Conservation (phyloP, 2,888 invertebrate genomes). For the Amphipyra berbera region DNA sequence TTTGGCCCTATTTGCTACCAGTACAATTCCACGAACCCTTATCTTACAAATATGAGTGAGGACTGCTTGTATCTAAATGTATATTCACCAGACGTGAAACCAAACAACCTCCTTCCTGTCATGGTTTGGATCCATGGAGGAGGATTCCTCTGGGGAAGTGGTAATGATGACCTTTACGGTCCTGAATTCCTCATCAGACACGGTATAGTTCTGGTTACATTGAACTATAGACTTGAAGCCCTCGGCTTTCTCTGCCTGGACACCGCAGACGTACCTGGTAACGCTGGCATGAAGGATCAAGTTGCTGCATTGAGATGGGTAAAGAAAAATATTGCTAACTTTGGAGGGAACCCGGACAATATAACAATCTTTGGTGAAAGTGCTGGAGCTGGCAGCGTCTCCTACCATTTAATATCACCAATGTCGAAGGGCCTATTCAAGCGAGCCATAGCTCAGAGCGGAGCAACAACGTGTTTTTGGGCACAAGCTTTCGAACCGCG, state of each 20-base stretch:
- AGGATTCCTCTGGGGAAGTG: slow-evolving; percentile 72
- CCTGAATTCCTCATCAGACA: slow-evolving; percentile 79
- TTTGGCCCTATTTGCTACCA: slow-evolving; percentile 73
- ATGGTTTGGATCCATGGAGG: slow-evolving; percentile 84
- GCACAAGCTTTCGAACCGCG: slow-evolving; percentile 83
- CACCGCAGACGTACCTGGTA: slow-evolving; percentile 81
- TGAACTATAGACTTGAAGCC: slow-evolving; percentile 80
- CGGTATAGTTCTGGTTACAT: slow-evolving; percentile 77
- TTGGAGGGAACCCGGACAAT: slow-evolving; percentile 81
- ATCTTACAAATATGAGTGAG: slow-evolving; percentile 65
- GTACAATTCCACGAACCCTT: slow-evolving; percentile 17
- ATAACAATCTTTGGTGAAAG: slow-evolving; percentile 85
- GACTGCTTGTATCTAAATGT: slow-evolving; percentile 83
- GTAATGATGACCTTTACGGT: slow-evolving; percentile 74
- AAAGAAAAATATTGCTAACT: slow-evolving; percentile 74
- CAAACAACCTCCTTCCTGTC: slow-evolving; percentile 68
- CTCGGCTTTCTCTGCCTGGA: slow-evolving; percentile 80
- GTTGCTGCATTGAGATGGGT: slow-evolving; percentile 82
- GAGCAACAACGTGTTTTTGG: slow-evolving; percentile 89
- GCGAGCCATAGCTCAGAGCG: slow-evolving; percentile 92
- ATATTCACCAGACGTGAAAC: slow-evolving; percentile 73
- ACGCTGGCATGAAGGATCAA: slow-evolving; percentile 86
- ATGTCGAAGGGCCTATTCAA: slow-evolving; percentile 82
- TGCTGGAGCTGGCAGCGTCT: slow-evolving; percentile 74
- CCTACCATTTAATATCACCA: slow-evolving; percentile 80